These are phyloP conservation scores for Tursiops truncatus DNA, from an alignment of 2,113 vertebrate genomes.

Conservation along the genomic window DNA sequence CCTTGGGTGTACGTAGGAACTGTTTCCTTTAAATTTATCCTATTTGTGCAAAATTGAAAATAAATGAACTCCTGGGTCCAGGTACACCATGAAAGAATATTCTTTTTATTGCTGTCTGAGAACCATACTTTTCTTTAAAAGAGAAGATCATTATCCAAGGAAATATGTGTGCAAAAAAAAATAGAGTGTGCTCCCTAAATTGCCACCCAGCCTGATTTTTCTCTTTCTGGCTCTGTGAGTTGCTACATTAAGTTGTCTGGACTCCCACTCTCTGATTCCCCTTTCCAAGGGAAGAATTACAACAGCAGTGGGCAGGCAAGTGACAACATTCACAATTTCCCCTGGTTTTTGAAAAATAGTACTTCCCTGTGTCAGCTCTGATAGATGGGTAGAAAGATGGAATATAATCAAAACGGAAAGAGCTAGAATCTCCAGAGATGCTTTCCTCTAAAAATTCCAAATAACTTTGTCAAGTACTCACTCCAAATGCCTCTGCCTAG, in stretches of 20 bases:
- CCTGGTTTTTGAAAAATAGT: neutral
- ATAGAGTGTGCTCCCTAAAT: neutral
- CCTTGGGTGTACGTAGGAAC: neutral
- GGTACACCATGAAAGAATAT: slow-evolving; percentile 37
- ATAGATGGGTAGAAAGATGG: slow-evolving; percentile 6
- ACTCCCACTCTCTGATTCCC: neutral
- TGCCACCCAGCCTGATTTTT: neutral
- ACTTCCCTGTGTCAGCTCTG: neutral
- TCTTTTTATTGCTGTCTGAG: neutral
- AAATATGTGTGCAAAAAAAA: slow-evolving; percentile 40
- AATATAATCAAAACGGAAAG: slow-evolving; percentile 52
- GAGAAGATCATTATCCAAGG: slow-evolving; percentile 19
- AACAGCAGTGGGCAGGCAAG: neutral
- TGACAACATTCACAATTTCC: slow-evolving; percentile 2
- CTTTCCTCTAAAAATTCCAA: slow-evolving; percentile 46
- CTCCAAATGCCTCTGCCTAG: slow-evolving; percentile 17
- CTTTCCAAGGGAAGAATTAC: slow-evolving; percentile 53
- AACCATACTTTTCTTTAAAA: slow-evolving; percentile 12
- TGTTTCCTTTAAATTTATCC: slow-evolving; percentile 43
- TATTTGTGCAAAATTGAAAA: slow-evolving; percentile 52
- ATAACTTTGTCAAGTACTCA: slow-evolving; percentile 13
- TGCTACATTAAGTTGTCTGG: slow-evolving; percentile 12
- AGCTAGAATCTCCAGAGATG: slow-evolving; percentile 16
- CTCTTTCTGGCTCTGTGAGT: slow-evolving; percentile 27
- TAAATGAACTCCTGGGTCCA: slow-evolving; percentile 37